A percentile compares a stretch with the other conserved stretches of the same genome.
Evolutionary conservation across 1,140 invertebrate genomes (phyloP).

Genomic region (Archivesica marissinica): DNA sequence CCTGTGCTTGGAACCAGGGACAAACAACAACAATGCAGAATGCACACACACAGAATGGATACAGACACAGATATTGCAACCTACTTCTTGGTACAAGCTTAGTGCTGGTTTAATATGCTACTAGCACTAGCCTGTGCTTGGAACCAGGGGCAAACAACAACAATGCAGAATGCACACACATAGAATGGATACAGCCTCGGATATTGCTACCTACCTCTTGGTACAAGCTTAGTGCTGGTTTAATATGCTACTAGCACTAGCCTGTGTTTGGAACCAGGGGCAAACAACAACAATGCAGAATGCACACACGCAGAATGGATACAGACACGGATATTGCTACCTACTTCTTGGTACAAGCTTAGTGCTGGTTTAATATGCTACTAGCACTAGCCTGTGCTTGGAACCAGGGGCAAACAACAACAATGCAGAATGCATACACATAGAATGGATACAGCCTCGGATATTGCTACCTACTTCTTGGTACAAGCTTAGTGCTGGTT

Average conservation of each 20-base stretch:
- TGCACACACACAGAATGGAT: no score
- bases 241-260: conserved; percentile 21
- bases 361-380: background rate
- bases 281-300: no score
- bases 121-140: conserved; percentile 16
- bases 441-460: background rate
- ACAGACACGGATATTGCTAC: background rate
- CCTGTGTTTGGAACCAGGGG: conserved; percentile 1
- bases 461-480: background rate
- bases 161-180: no score
- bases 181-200: background rate
- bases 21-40: background rate
- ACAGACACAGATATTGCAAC: background rate
- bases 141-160: background rate
- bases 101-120: background rate
- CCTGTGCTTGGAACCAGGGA: conserved; percentile 7
- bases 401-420: background rate
- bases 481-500: background rate
- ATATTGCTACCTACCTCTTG: background rate
- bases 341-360: conserved; percentile 6
- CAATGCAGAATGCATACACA: no score
- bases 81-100: conserved; percentile 8
- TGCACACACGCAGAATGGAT: no score
- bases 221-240: conserved; percentile 13
- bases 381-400: conserved; percentile 35